Evolutionary conservation across 2,888 invertebrate genomes (phyloP).

Genomic region (Peribatodes rhomboidaria): DNA sequence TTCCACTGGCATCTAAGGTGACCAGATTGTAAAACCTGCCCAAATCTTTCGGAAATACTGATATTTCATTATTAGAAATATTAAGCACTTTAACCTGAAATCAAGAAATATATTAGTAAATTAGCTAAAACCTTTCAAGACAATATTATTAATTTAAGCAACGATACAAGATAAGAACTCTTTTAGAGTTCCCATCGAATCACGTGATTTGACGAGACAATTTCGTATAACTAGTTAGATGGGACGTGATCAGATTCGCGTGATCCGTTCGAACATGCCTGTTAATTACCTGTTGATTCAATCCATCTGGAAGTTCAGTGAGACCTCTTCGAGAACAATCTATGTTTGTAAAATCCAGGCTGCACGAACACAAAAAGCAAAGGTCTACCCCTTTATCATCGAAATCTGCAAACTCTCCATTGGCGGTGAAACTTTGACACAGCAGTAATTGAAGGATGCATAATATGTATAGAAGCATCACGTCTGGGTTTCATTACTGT

Average conservation of each 20-base stretch:
- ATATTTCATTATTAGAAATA: constrained; percentile 88
- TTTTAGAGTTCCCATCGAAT: too few species aligned
- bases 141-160: not conserved
- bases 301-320: constrained; percentile 73
- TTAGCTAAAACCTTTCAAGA: not conserved
- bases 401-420: constrained; percentile 62
- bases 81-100: constrained; percentile 89
- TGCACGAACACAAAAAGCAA: constrained; percentile 73
- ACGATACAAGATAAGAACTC: too few species aligned
- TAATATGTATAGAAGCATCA: constrained; percentile 63
- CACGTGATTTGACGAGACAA: too few species aligned
- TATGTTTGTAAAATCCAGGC: constrained; percentile 61
- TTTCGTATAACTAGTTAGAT: too few species aligned
- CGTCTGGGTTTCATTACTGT: constrained; percentile 74
- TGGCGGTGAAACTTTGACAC: constrained; percentile 51
- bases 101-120: constrained; percentile 19
- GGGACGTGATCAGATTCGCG: too few species aligned
- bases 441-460: constrained; percentile 56
- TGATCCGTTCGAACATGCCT: too few species aligned
- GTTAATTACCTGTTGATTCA: constrained; percentile 68
- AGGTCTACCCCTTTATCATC: constrained; percentile 66
- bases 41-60: constrained; percentile 80
- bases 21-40: constrained; percentile 65
- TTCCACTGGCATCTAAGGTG: constrained; percentile 75
- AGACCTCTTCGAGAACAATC: constrained; percentile 80